A percentile compares a stretch with the other conserved stretches of the same genome.
Evolutionary conservation across 2,888 invertebrate genomes (phyloP).

Genomic region (Athripsodes cinereus): DNA sequence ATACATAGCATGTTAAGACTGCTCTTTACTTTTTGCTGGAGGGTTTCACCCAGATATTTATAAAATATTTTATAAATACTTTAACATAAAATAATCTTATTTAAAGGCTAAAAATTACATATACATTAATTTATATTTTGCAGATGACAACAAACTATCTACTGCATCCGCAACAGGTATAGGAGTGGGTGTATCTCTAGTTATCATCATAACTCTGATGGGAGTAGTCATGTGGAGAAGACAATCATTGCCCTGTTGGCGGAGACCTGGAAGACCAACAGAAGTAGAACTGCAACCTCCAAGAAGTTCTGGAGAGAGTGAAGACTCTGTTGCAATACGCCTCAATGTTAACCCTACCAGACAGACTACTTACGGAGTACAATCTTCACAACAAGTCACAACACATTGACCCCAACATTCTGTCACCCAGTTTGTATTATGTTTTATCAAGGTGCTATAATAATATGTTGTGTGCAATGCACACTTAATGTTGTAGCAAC

Average conservation of each 20-base stretch:
- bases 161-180: conserved; percentile 42
- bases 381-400: too few relatives aligned
- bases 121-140: background rate
- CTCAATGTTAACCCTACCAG: background rate
- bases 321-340: conserved; percentile 8
- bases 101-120: too few relatives aligned
- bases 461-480: too few relatives aligned
- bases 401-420: too few relatives aligned
- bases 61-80: too few relatives aligned
- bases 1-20: too few relatives aligned
- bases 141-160: conserved; percentile 32
- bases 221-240: conserved; percentile 12
- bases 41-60: too few relatives aligned
- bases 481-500: too few relatives aligned
- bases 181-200: conserved; percentile 36
- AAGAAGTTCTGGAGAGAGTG: conserved; percentile 15
- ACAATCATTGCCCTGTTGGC: background rate
- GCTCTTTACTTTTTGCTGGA: too few relatives aligned
- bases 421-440: too few relatives aligned
- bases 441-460: too few relatives aligned
- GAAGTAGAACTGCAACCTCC: background rate
- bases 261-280: background rate
- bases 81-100: too few relatives aligned
- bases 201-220: conserved; percentile 31
- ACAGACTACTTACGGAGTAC: background rate